A percentile compares a stretch with the other conserved stretches of the same genome.
These are phyloP conservation scores for Salticus scenicus DNA, from an alignment of 2,888 invertebrate genomes.

Conservation along the genomic window DNA sequence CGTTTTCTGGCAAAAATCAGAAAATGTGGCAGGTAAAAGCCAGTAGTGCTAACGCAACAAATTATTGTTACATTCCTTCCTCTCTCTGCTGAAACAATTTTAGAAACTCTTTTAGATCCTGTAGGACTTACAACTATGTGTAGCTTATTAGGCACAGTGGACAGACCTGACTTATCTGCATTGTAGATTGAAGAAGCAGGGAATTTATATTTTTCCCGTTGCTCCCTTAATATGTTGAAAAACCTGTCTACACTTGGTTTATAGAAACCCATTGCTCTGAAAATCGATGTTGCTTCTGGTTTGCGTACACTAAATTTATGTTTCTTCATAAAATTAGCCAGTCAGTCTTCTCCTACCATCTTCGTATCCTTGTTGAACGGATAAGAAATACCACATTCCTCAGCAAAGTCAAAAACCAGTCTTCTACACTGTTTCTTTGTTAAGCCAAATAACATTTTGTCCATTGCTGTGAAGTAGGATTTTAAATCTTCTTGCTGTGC, in stretches of 20 bases:
- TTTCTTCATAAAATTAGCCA: conserved; percentile 8
- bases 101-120: conserved; percentile 4
- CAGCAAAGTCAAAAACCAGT: conserved; percentile 13
- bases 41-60: no score
- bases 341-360: neutral
- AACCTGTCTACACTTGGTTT: neutral
- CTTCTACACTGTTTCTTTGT: neutral
- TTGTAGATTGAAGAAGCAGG: conserved; percentile 8
- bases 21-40: no score
- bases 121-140: neutral
- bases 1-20: no score
- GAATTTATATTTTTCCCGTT: neutral
- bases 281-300: conserved; percentile 2
- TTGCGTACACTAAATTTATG: neutral
- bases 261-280: neutral
- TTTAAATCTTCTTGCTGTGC: conserved; percentile 2
- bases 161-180: neutral
- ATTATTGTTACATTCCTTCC: neutral
- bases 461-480: neutral
- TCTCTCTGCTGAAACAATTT: neutral
- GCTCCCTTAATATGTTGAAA: neutral
- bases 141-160: conserved; percentile 15
- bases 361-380: neutral
- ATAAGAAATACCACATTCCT: neutral
- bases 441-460: neutral